Percentiles rank a stretch among this genome's conserved stretches.
phyloP scores from a whole-genome alignment of 2,888 invertebrate genomes.

The Pristionchus arcanus region DNA sequence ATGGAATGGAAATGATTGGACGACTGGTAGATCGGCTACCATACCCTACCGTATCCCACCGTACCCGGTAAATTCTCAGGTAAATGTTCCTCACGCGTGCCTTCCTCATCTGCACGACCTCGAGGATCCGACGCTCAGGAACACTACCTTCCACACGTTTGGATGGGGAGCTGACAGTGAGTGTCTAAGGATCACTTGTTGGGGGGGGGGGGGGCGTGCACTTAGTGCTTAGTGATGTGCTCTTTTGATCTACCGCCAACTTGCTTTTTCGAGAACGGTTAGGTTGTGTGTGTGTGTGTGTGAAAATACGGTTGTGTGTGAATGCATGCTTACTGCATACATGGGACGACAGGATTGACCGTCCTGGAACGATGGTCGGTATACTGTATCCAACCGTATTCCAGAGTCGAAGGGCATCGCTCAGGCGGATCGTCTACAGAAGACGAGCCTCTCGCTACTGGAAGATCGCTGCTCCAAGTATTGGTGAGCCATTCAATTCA shows the following conservation, averaged over 20 bases:
- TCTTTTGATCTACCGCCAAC: no score
- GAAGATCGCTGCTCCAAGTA: neutral
- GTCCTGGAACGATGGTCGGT: neutral
- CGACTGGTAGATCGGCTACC: neutral
- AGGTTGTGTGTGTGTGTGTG: no score
- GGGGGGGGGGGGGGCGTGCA: no score
- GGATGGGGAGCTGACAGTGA: neutral
- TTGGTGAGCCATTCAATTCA: no score
- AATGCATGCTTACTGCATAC: neutral
- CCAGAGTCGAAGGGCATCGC: neutral
- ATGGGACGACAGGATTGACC: neutral
- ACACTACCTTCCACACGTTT: constrained; percentile 21
- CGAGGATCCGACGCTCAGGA: neutral
- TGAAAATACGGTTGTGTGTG: no score
- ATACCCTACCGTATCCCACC: neutral
- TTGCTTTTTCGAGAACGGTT: no score
- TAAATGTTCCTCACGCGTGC: constrained; percentile 15
- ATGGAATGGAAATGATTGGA: no score
- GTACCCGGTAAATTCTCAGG: neutral
- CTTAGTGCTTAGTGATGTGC: no score
- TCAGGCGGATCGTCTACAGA: neutral
- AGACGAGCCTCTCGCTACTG: neutral
- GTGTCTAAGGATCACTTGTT: no score
- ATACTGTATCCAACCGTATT: neutral
- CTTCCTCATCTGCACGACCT: constrained; percentile 43